Conservation (phyloP, 2,113 vertebrate genomes). For the Saimiri boliviensis region DNA sequence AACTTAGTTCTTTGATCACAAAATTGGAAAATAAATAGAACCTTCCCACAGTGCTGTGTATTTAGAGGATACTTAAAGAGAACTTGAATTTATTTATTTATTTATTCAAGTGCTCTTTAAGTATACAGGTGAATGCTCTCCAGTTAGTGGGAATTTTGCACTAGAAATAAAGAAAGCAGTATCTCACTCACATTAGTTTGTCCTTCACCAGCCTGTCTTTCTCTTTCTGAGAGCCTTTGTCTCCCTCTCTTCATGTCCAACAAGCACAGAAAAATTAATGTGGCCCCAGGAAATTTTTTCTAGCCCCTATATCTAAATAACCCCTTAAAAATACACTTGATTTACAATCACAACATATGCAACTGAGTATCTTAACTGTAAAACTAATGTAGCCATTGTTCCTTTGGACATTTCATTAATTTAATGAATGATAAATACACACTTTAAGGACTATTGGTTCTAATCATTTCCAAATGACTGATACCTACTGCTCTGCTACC, state of each 20-base stretch:
- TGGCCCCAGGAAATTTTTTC: conserved; percentile 51
- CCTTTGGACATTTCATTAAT: conserved; percentile 72
- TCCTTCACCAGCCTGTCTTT: background rate
- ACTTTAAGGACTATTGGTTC: conserved; percentile 62
- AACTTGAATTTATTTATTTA: background rate
- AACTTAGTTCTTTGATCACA: background rate
- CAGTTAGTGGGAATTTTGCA: background rate
- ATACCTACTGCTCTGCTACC: conserved; percentile 45
- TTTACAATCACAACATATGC: conserved; percentile 43
- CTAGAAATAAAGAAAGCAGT: background rate
- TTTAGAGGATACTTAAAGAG: background rate
- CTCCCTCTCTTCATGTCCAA: background rate
- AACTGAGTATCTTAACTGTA: conserved; percentile 52
- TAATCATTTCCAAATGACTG: conserved; percentile 77
- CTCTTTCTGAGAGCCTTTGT: background rate
- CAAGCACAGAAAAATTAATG: conserved; percentile 53
- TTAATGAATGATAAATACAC: conserved; percentile 69
- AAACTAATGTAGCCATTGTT: conserved; percentile 54
- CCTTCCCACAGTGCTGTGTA: background rate
- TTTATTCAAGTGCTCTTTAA: no score
- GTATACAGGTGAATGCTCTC: background rate
- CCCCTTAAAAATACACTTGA: conserved; percentile 44
- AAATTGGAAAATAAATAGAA: background rate
- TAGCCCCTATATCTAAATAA: conserved; percentile 13
- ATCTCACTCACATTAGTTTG: background rate